phyloP scores from a whole-genome alignment of 1,140 invertebrate species.

The Hesperophylax magnus region DNA sequence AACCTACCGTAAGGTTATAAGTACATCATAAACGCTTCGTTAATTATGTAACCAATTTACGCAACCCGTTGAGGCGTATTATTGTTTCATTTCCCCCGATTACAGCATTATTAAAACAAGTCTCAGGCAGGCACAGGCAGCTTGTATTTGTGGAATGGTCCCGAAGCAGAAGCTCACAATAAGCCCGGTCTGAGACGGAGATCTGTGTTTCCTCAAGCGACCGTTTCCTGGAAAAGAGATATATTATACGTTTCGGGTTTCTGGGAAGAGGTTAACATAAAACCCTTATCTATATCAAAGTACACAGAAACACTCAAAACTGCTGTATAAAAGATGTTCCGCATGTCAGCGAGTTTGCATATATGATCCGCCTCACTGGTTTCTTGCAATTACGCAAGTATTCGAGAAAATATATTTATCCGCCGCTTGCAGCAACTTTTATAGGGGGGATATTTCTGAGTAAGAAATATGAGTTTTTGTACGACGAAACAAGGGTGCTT shows the following conservation, averaged over 20 bases:
- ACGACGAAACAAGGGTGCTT: no score
- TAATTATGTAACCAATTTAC: not conserved
- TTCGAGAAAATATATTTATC: constrained; percentile 15
- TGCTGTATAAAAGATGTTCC: constrained; percentile 51
- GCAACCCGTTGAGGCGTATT: not conserved
- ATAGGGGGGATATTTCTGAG: not conserved
- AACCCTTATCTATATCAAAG: constrained; percentile 39
- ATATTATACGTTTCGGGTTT: constrained; percentile 17
- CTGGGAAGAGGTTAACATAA: constrained; percentile 42
- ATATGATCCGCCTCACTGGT: constrained; percentile 43
- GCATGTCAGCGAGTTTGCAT: constrained; percentile 55
- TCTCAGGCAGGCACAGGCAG: constrained; percentile 13
- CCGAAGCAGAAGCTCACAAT: constrained; percentile 3
- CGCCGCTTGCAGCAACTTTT: not conserved
- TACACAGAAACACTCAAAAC: constrained; percentile 43
- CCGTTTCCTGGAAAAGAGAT: constrained; percentile 11
- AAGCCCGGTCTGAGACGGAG: constrained; percentile 23
- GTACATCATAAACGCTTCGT: not conserved
- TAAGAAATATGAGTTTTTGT: not conserved
- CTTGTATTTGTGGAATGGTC: constrained; percentile 20
- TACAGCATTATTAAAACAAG: constrained; percentile 24
- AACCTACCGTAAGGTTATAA: not conserved
- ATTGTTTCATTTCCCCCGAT: constrained; percentile 23
- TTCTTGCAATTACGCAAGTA: constrained; percentile 41
- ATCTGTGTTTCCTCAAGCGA: constrained; percentile 28